A percentile compares a stretch with the other conserved stretches of the same genome.
Evolutionary conservation across 2,797 vertebrate genomes (phyloP).

Genomic region (Miichthys miiuy): DNA sequence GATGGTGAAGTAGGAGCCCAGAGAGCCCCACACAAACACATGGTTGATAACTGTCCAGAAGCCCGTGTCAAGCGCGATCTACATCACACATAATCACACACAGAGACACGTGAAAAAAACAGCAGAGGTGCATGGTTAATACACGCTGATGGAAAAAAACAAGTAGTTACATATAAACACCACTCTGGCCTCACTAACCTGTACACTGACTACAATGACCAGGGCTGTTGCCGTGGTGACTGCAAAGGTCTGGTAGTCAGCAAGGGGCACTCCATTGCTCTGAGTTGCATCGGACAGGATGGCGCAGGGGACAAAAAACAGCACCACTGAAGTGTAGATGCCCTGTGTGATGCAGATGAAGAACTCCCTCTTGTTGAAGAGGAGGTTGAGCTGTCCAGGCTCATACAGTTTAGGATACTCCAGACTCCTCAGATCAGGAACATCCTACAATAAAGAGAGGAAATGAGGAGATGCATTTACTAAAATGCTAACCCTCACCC

Average conservation of each 20-base stretch:
- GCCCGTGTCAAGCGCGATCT: slow-evolving; percentile 94
- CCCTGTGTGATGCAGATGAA: slow-evolving; percentile 97
- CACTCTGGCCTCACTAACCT: slow-evolving; percentile 80
- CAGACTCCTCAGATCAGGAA: slow-evolving; percentile 93
- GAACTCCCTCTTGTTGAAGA: slow-evolving; percentile 98
- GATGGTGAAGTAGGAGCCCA: slow-evolving; percentile 91
- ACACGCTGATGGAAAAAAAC: neutral
- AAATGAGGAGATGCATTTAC: slow-evolving; percentile 6
- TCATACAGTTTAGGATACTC: slow-evolving; percentile 96
- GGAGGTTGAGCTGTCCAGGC: slow-evolving; percentile 95
- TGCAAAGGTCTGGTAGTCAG: slow-evolving; percentile 95
- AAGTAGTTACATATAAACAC: neutral
- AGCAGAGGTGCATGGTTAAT: slow-evolving; percentile 8
- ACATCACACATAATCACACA: slow-evolving; percentile 30
- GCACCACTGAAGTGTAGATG: slow-evolving; percentile 94
- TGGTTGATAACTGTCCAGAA: slow-evolving; percentile 97
- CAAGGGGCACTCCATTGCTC: slow-evolving; percentile 89
- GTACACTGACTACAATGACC: slow-evolving; percentile 95
- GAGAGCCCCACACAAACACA: slow-evolving; percentile 95
- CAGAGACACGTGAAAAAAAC: slow-evolving; percentile 12
- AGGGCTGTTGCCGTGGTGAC: slow-evolving; percentile 94
- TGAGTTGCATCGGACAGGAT: slow-evolving; percentile 88
- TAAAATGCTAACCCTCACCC: slow-evolving; percentile 13
- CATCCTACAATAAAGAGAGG: slow-evolving; percentile 83
- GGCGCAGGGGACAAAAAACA: slow-evolving; percentile 94